Evolutionary conservation across 2,888 invertebrate species (phyloP).

Genomic region (Trissolcus brochymenae): DNA sequence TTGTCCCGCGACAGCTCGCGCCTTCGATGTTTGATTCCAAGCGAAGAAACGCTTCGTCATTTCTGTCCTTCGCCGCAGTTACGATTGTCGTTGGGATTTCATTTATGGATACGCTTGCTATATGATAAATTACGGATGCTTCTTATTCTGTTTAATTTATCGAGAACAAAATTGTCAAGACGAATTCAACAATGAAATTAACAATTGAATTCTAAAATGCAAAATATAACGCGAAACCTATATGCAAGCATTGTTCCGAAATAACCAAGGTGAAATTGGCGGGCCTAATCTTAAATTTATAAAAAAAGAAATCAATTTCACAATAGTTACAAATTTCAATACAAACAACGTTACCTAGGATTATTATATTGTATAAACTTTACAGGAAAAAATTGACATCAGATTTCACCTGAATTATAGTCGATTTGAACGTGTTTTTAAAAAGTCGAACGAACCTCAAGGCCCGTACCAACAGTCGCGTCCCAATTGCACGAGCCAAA

Average conservation of each 20-base stretch:
- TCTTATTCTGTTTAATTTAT: slow-evolving; percentile 3
- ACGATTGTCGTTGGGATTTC: slow-evolving; percentile 68
- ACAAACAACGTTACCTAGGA: too few species aligned
- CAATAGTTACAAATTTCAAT: neutral
- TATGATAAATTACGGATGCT: slow-evolving; percentile 4
- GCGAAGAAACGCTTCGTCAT: slow-evolving; percentile 62
- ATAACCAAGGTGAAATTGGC: slow-evolving; percentile 14
- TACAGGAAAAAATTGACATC: neutral
- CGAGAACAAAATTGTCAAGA: neutral
- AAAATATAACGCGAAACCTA: slow-evolving; percentile 1
- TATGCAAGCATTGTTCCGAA: slow-evolving; percentile 12
- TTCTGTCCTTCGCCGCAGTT: slow-evolving; percentile 62
- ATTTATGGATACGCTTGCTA: slow-evolving; percentile 14
- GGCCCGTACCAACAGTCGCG: slow-evolving; percentile 14
- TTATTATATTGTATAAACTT: neutral
- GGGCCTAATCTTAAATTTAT: neutral
- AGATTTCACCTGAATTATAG: slow-evolving; percentile 22
- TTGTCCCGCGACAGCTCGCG: slow-evolving; percentile 64
- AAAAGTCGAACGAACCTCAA: slow-evolving; percentile 12
- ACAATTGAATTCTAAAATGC: neutral
- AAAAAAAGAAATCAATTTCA: neutral
- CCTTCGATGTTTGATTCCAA: slow-evolving; percentile 69
- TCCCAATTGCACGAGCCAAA: slow-evolving; percentile 45
- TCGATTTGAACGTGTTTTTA: slow-evolving; percentile 7
- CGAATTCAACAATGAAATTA: neutral